A percentile compares a stretch with the other conserved stretches of the same genome.
Conservation (phyloP, 37 sponge, comb jelly and placozoan genomes). For the Mnemiopsis leidyi region DNA sequence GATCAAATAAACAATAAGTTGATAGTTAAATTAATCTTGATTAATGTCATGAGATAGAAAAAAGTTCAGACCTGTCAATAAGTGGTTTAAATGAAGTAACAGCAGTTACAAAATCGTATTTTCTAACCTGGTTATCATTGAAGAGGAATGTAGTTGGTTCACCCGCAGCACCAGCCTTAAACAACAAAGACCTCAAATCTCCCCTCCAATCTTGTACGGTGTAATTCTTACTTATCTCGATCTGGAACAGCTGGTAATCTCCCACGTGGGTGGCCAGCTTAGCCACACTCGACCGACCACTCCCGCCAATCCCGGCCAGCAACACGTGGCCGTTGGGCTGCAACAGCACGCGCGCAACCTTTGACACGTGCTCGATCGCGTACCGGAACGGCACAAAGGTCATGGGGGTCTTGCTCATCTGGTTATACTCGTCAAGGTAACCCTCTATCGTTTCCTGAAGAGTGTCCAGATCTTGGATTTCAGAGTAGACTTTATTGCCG, state of each 20-base stretch:
- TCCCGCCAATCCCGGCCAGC: conserved; percentile 90
- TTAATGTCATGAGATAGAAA: too few species aligned
- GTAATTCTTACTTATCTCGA: conserved; percentile 94
- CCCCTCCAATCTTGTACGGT: conserved; percentile 90
- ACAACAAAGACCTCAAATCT: conserved; percentile 85
- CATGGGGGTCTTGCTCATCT: conserved; percentile 98
- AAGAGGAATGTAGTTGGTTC: conserved; percentile 88
- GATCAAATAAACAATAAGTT: too few species aligned
- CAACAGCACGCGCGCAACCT: conserved; percentile 91
- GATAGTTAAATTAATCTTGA: too few species aligned
- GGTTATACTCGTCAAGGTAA: conserved; percentile 96
- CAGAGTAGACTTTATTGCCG: conserved; percentile 81
- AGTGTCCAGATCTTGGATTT: conserved; percentile 77
- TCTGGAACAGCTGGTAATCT: conserved; percentile 92
- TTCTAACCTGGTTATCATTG: conserved; percentile 79
- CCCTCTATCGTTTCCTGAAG: conserved; percentile 81
- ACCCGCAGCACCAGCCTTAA: conserved; percentile 90
- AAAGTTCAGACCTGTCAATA: too few species aligned
- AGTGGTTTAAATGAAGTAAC: too few species aligned
- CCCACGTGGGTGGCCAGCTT: conserved; percentile 96
- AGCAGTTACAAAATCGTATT: too few species aligned
- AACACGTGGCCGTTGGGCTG: conserved; percentile 96
- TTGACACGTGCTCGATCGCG: conserved; percentile 94
- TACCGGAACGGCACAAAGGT: conserved; percentile 79
- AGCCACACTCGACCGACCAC: conserved; percentile 92